These are phyloP conservation scores for Agelastica alni DNA, from an alignment of 2,888 invertebrate genomes.

Conservation along the genomic window DNA sequence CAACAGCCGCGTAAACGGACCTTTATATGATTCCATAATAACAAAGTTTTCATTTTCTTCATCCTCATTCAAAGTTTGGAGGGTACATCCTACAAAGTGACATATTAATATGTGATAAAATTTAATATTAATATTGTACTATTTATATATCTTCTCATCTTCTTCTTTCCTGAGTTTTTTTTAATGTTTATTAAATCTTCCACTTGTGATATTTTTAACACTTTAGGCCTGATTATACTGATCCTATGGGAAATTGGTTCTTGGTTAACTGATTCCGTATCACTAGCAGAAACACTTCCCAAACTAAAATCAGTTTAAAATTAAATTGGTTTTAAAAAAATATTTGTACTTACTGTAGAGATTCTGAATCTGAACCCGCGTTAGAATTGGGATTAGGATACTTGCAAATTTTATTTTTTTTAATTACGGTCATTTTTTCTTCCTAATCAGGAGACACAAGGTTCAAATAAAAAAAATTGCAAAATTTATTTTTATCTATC, in stretches of 20 bases:
- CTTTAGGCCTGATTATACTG: conserved; percentile 28
- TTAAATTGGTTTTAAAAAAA: background rate
- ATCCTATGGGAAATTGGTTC: conserved; percentile 32
- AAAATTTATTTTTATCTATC: no score
- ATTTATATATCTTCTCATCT: conserved; percentile 45
- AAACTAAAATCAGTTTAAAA: conserved; percentile 34
- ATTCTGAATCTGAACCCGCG: conserved; percentile 45
- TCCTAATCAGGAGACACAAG: background rate
- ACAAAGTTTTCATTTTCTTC: conserved; percentile 40
- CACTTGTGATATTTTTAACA: conserved; percentile 26
- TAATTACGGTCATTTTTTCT: conserved; percentile 46
- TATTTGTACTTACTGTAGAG: conserved; percentile 42
- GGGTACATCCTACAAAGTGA: conserved; percentile 36
- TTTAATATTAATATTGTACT: conserved; percentile 32
- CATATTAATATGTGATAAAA: background rate
- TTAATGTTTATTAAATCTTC: conserved; percentile 40
- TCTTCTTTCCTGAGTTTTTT: conserved; percentile 45
- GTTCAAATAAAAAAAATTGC: background rate
- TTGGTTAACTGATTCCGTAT: conserved; percentile 43
- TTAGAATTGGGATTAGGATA: conserved; percentile 40
- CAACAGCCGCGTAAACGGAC: conserved; percentile 45
- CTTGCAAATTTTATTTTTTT: conserved; percentile 37
- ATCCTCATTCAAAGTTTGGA: conserved; percentile 47
- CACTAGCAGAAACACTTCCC: conserved; percentile 43
- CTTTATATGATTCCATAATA: conserved; percentile 45